Evolutionary conservation across 2,113 vertebrate species (phyloP).

Genomic region (Lates calcarifer): DNA sequence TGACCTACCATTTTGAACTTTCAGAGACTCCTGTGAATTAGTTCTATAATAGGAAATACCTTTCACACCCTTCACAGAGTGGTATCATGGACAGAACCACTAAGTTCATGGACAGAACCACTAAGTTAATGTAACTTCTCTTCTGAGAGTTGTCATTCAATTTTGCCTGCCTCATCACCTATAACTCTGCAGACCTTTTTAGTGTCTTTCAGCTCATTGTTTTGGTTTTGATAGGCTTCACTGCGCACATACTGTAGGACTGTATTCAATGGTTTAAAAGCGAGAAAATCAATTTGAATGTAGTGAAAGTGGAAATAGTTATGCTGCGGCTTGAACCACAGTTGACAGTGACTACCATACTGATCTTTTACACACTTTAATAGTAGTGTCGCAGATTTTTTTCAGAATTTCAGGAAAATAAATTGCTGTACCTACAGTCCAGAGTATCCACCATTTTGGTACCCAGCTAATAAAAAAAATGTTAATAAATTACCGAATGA

Average conservation of each 20-base stretch:
- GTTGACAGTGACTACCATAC: conserved; percentile 1
- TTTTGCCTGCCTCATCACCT: no score
- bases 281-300: conserved; percentile 9
- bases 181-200: no score
- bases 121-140: neutral
- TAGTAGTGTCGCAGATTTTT: conserved; percentile 2
- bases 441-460: conserved; percentile 1
- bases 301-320: neutral
- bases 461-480: conserved; percentile 13
- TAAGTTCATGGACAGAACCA: neutral
- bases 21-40: neutral
- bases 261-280: neutral
- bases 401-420: conserved; percentile 16
- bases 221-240: neutral
- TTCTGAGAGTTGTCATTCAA: no score
- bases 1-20: neutral
- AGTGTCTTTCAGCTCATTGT: no score
- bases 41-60: neutral
- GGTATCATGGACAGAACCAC: no score
- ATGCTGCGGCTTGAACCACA: neutral
- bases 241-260: neutral
- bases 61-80: conserved; percentile 1
- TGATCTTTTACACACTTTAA: conserved; percentile 13
- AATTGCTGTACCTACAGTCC: conserved; percentile 1
- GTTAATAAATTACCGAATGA: neutral